phyloP scores from a whole-genome alignment of 2,113 vertebrate genomes.

The Hippolais icterina region DNA sequence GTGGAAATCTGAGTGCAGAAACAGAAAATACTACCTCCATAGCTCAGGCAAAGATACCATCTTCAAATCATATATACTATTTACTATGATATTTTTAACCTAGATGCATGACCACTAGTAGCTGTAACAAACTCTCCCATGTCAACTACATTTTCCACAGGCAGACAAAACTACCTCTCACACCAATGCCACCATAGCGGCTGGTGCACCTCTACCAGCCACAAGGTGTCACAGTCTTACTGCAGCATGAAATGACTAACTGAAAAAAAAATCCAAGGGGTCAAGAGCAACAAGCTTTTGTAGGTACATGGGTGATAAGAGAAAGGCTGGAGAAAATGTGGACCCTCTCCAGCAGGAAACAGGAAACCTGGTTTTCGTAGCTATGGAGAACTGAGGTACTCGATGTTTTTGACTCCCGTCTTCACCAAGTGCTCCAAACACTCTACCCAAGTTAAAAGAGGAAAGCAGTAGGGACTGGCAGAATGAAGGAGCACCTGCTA shows the following conservation, averaged over 20 bases:
- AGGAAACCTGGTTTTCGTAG: not conserved
- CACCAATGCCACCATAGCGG: rapidly evolving
- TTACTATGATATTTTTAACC: not conserved
- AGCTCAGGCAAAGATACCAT: not conserved
- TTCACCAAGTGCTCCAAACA: not conserved
- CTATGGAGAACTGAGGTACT: not conserved
- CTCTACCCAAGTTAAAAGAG: not conserved
- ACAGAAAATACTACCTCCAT: not conserved
- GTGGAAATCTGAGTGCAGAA: not conserved
- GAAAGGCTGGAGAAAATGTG: not conserved
- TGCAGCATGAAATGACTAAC: not conserved
- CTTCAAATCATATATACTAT: not conserved
- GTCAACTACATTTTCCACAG: not conserved
- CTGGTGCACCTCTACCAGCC: not conserved
- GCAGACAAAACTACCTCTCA: not conserved
- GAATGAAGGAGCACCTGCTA: not conserved
- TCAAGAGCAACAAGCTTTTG: not conserved
- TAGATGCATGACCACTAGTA: rapidly evolving
- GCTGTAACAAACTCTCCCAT: not conserved
- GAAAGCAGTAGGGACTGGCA: not conserved
- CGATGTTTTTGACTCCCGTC: not conserved
- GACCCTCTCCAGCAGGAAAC: not conserved
- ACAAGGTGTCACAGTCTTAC: not conserved
- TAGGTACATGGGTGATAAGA: not conserved
- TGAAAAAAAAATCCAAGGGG: not conserved